These are phyloP conservation scores for Drosophila pseudoananassae DNA, from an alignment of 1,140 invertebrate genomes.

Conservation along the genomic window DNA sequence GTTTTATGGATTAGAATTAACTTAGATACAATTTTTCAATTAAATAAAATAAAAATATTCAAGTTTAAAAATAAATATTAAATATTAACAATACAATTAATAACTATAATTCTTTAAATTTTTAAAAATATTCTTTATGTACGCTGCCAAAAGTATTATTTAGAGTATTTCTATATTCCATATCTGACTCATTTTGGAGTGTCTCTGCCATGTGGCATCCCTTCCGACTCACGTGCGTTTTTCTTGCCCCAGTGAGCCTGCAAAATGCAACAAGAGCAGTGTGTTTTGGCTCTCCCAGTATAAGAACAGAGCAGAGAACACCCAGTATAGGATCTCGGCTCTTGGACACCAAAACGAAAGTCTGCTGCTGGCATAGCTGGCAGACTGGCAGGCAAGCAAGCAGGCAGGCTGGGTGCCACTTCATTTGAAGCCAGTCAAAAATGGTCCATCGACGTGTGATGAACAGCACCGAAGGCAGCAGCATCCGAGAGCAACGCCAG, in stretches of 20 bases:
- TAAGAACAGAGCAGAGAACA: constrained; percentile 33
- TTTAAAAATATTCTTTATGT: not conserved
- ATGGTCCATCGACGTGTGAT: constrained; percentile 80
- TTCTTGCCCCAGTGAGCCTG: constrained; percentile 17
- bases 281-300: constrained; percentile 32
- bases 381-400: not conserved
- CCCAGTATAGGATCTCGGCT: constrained; percentile 58
- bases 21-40: too few relatives aligned
- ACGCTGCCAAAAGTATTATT: not conserved
- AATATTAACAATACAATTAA: too few relatives aligned
- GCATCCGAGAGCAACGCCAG: constrained; percentile 33
- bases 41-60: not conserved
- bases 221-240: constrained; percentile 51
- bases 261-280: constrained; percentile 61
- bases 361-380: constrained; percentile 6
- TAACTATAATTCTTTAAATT: too few relatives aligned
- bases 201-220: constrained; percentile 39
- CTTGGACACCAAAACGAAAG: constrained; percentile 24
- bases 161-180: not conserved
- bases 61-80: not conserved
- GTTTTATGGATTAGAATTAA: too few relatives aligned
- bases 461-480: constrained; percentile 66
- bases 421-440: constrained; percentile 77
- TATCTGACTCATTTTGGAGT: not conserved
- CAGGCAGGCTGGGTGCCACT: not conserved